phyloP scores from a whole-genome alignment of 2,888 invertebrate species.

The Machimus atricapillus region DNA sequence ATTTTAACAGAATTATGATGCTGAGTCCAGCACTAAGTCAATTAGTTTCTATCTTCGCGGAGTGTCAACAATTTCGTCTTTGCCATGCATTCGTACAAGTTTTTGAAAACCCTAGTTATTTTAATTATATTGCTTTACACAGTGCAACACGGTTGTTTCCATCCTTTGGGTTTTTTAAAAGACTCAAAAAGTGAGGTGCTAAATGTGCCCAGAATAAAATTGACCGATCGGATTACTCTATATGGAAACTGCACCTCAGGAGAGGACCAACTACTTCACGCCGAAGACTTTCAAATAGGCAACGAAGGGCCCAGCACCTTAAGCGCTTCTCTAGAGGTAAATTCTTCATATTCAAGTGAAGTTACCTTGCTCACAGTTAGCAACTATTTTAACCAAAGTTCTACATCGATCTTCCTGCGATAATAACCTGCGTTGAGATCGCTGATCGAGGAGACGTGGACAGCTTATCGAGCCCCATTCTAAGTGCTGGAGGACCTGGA shows the following conservation, averaged over 20 bases:
- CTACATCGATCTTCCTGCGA: conserved; percentile 44
- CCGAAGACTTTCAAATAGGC: conserved; percentile 46
- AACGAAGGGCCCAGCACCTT: conserved; percentile 46
- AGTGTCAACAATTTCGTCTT: background rate
- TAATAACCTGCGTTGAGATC: conserved; percentile 47
- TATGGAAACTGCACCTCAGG: conserved; percentile 36
- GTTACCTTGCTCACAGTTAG: background rate
- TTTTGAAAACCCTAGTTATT: background rate
- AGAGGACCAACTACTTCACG: conserved; percentile 39
- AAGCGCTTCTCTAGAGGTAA: conserved; percentile 47
- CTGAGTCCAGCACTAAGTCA: background rate
- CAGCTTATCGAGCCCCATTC: conserved; percentile 41
- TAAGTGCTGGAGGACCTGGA: conserved; percentile 60
- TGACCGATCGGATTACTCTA: background rate
- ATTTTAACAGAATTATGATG: background rate
- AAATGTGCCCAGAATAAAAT: background rate
- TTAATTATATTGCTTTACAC: background rate
- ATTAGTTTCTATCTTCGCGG: background rate
- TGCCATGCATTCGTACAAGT: background rate
- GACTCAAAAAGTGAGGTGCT: background rate
- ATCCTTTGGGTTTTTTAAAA: background rate
- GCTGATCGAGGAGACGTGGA: conserved; percentile 44
- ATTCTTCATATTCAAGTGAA: background rate
- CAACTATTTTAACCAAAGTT: conserved; percentile 33
- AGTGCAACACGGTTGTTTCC: background rate